Conservation (phyloP, 1,140 invertebrate species). For the Campoletis sonorensis region DNA sequence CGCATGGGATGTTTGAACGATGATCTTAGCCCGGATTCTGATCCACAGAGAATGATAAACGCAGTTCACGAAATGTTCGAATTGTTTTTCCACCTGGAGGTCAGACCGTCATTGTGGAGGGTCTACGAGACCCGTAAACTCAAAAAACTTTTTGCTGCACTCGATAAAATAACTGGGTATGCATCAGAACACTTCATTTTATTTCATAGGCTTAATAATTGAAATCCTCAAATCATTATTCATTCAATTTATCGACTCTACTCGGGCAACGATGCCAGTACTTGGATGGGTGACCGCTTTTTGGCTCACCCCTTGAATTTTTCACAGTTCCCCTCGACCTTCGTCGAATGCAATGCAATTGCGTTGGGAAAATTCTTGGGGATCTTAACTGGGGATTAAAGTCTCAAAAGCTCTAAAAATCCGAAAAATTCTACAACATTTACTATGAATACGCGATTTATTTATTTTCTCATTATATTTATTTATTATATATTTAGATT, state of each 20-base stretch:
- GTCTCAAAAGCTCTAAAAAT: too few relatives aligned
- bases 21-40: conserved; percentile 76
- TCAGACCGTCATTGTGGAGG: conserved; percentile 81
- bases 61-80: conserved; percentile 80
- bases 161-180: conserved; percentile 69
- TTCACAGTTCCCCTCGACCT: too few relatives aligned
- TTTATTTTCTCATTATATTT: too few relatives aligned
- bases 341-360: too few relatives aligned
- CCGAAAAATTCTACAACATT: too few relatives aligned
- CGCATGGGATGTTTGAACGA: conserved; percentile 80
- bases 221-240: not conserved
- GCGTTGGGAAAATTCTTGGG: too few relatives aligned
- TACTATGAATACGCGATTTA: not conserved
- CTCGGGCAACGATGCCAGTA: too few relatives aligned
- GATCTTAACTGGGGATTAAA: too few relatives aligned
- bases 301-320: too few relatives aligned
- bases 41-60: conserved; percentile 79
- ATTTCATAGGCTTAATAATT: not conserved
- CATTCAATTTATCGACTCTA: too few relatives aligned
- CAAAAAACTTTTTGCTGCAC: conserved; percentile 75
- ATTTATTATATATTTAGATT: too few relatives aligned
- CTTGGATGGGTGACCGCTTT: too few relatives aligned
- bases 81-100: conserved; percentile 79
- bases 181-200: not conserved
- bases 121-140: conserved; percentile 78